These are phyloP conservation scores for Portunus trituberculatus DNA, from an alignment of 1,140 invertebrate genomes.

Conservation along the genomic window DNA sequence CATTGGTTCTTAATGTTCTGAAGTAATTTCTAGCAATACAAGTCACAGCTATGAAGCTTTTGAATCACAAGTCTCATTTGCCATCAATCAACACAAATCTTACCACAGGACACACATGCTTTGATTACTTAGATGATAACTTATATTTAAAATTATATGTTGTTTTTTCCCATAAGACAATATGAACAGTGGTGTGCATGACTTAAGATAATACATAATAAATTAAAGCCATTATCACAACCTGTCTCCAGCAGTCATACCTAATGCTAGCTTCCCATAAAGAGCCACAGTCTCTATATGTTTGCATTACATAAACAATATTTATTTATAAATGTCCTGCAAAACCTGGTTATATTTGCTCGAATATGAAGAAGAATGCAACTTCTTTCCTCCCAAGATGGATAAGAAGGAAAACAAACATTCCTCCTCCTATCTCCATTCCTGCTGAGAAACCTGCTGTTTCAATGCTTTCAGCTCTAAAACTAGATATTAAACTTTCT, in stretches of 20 bases:
- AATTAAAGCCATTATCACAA: constrained; percentile 23
- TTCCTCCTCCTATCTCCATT: not conserved
- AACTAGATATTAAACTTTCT: not conserved
- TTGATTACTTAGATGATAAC: not conserved
- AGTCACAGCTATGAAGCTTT: too few species aligned
- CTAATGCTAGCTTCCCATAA: not conserved
- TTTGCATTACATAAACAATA: not conserved
- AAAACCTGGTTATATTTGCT: not conserved
- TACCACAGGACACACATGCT: not conserved
- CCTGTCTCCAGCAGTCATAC: not conserved
- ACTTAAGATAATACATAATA: not conserved
- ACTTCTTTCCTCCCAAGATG: not conserved
- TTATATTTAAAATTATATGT: too few species aligned
- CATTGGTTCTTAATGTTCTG: not conserved
- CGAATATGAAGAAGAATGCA: not conserved
- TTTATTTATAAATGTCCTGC: not conserved
- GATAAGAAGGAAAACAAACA: too few species aligned
- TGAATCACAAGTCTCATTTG: not conserved
- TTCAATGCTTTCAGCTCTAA: not conserved
- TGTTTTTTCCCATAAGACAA: not conserved
- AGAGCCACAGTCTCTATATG: not conserved
- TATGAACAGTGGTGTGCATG: not conserved
- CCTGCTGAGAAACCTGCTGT: not conserved
- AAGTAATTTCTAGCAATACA: too few species aligned
- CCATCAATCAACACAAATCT: not conserved